Conservation (phyloP, 2,797 vertebrate species). For the Diceros bicornis region DNA sequence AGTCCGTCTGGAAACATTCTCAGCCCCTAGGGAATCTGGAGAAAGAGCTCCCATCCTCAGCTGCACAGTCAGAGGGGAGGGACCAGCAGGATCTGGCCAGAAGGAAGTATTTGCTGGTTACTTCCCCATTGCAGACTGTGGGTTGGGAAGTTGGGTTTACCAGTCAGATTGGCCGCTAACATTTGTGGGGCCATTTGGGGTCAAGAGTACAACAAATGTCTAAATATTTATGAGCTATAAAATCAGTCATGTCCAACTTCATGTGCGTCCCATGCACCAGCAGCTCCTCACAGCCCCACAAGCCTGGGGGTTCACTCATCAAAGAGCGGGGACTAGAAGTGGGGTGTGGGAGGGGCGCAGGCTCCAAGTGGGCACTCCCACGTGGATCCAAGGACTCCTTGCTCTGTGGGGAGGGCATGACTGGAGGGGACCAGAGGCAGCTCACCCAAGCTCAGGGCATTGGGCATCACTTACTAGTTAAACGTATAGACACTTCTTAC, state of each 20-base stretch:
- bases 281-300: background rate
- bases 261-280: background rate
- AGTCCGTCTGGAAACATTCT: background rate
- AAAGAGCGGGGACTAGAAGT: background rate
- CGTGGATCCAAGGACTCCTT: background rate
- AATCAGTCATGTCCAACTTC: background rate
- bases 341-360: background rate
- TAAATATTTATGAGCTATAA: constrained; percentile 68
- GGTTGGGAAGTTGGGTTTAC: constrained; percentile 18
- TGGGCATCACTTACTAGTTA: background rate
- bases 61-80: background rate
- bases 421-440: background rate
- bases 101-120: background rate
- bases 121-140: background rate
- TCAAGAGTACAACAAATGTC: constrained; percentile 34
- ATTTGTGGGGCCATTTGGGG: background rate
- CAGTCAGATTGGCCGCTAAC: background rate
- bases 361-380: background rate
- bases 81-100: background rate
- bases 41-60: background rate
- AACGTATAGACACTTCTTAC: background rate
- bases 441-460: background rate
- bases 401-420: too few species aligned
- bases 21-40: background rate
- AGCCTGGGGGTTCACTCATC: background rate